phyloP scores from a whole-genome alignment of 2,113 vertebrate species.

The Aldabrachelys gigantea region DNA sequence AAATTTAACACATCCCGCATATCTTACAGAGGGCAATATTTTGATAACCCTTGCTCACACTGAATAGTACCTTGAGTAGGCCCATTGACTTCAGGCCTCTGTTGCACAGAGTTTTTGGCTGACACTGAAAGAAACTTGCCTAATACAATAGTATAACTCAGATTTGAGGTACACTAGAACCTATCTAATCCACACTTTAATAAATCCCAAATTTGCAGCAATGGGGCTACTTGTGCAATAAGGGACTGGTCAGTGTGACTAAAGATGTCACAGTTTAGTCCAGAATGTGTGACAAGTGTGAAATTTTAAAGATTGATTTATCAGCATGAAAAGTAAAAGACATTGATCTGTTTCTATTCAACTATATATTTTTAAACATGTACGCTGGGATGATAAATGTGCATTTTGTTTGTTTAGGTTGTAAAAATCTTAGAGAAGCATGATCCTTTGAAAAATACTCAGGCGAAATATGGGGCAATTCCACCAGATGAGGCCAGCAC shows the following conservation, averaged over 20 bases:
- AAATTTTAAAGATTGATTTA: neutral
- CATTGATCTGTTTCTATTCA: neutral
- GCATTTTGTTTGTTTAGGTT: slow-evolving; percentile 83
- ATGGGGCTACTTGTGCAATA: neutral
- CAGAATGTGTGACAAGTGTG: rapidly evolving
- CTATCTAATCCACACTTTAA: neutral
- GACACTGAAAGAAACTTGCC: neutral
- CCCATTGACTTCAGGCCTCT: neutral
- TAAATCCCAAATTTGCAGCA: neutral
- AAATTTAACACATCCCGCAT: neutral
- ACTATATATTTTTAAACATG: neutral
- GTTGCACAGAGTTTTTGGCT: neutral
- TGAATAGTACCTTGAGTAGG: neutral
- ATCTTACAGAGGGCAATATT: too few relatives aligned
- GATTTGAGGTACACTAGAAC: neutral
- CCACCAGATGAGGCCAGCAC: slow-evolving; percentile 93
- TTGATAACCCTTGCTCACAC: too few relatives aligned
- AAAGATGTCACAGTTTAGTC: neutral
- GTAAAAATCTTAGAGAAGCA: slow-evolving; percentile 97
- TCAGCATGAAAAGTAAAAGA: neutral
- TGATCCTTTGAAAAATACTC: slow-evolving; percentile 88
- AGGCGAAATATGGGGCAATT: slow-evolving; percentile 83
- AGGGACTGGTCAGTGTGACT: neutral
- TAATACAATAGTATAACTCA: neutral
- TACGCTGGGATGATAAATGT: neutral